Evolutionary conservation across 2,797 vertebrate genomes (phyloP).

Genomic region (Characodon lateralis): DNA sequence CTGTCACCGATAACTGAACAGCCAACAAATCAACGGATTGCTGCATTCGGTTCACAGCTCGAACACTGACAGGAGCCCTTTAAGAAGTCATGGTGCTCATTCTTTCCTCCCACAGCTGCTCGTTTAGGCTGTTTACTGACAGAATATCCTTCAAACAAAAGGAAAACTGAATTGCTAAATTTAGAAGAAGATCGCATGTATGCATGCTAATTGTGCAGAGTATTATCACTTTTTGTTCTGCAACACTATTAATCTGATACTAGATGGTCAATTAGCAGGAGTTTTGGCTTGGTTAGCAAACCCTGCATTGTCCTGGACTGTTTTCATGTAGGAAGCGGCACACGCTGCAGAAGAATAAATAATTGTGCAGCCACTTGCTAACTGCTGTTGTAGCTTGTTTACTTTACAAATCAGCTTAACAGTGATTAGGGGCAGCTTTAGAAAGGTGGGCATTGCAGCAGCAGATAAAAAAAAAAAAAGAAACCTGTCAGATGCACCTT

Average conservation of each 20-base stretch:
- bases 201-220: neutral
- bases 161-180: neutral
- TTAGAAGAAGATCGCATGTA: neutral
- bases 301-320: too few species aligned
- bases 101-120: too few species aligned
- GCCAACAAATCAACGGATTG: neutral
- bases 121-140: too few species aligned
- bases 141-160: neutral
- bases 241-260: neutral
- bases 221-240: neutral
- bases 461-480: neutral
- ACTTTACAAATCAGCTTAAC: neutral
- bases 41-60: neutral
- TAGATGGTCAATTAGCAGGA: neutral
- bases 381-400: neutral
- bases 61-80: too few species aligned
- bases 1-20: neutral
- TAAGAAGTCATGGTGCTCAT: too few species aligned
- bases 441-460: neutral
- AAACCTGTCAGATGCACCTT: neutral
- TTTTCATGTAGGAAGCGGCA: neutral
- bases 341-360: neutral
- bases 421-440: neutral
- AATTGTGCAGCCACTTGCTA: neutral
- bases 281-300: neutral